A percentile compares a stretch with the other conserved stretches of the same genome.
phyloP scores from a whole-genome alignment of 2,888 invertebrate species.

The Yponomeuta sedellus region DNA sequence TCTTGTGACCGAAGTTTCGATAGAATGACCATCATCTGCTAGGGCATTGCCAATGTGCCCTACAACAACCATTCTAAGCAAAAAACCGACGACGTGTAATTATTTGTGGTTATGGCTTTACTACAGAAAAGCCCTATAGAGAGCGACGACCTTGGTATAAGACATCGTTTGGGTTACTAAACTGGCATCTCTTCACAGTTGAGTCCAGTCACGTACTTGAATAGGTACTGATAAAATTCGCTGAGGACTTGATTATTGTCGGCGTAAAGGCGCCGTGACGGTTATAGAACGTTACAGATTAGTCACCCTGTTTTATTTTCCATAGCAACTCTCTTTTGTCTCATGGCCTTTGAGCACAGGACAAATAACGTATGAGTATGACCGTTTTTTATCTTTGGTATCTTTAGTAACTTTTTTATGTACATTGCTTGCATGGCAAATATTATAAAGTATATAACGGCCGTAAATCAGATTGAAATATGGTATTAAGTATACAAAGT shows the following conservation, averaged over 20 bases:
- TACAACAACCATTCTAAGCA: too few relatives aligned
- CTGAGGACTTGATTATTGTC: not conserved
- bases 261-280: not conserved
- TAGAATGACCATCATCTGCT: too few relatives aligned
- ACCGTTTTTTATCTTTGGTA: not conserved
- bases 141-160: not conserved
- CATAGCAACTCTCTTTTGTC: not conserved
- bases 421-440: not conserved
- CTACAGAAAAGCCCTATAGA: too few relatives aligned
- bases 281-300: not conserved
- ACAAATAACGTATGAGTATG: too few relatives aligned
- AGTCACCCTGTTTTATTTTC: not conserved
- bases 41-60: too few relatives aligned
- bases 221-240: slow-evolving; percentile 1
- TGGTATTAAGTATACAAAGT: too few relatives aligned
- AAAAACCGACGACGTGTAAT: too few relatives aligned
- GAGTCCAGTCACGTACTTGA: slow-evolving; percentile 35
- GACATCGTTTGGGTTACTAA: not conserved
- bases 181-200: not conserved
- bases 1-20: too few relatives aligned
- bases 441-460: not conserved
- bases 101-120: too few relatives aligned
- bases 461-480: not conserved
- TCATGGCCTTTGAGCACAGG: not conserved
- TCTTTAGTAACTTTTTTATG: not conserved